Base-by-base conservation (phyloP, 2,888 invertebrate genomes). In the Scaptomyza tumidula region DNA sequence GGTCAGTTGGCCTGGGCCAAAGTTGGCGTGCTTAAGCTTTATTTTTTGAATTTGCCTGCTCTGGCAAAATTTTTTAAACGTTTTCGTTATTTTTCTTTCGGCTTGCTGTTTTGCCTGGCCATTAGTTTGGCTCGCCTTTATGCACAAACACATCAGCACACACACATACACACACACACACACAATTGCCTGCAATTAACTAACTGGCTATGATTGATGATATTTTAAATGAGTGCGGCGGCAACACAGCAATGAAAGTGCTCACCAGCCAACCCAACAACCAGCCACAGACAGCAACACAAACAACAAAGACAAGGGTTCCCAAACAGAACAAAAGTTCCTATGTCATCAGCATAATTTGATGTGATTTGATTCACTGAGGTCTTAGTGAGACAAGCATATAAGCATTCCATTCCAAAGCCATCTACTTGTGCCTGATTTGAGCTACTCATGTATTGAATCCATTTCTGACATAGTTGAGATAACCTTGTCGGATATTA, bases 161-260 rank as follows among this genome's bases (percentile, higher is more conserved):
- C 44, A 56, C 48, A 62, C 49, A 33, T 16, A 19, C 37, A 54
- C 29, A 57, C 27, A 53, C 16, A 27, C 57, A 6, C 44, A 56
- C 48, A 63, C 64, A 77, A 64, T 71, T 54, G 76, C 43, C 45
- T 75, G 78, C 86, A 89, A 88, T 90, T 89, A 90, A 88, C 88
- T 76, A 80, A 78, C 83, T 69, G 72, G 67, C 83, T 75, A 85
- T 90, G 90, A 90, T 90, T 90, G 90, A 90, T 90, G 90, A 89
- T 87, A 72, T 90, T 90, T 90, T 89, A 89, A 89, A 86, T 89
- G 88, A 83, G 81, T 67, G 71, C 78, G 81, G 71, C 75, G 53
- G 66, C 76, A 71, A 64, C 68, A 66, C 59, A 63, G 65, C 66
- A 69, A 62, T 65, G 65, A 71, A 75, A 72, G 64, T 65, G 61